phyloP scores from a whole-genome alignment of 2,888 invertebrate species.

The Meandrusa payeni region DNA sequence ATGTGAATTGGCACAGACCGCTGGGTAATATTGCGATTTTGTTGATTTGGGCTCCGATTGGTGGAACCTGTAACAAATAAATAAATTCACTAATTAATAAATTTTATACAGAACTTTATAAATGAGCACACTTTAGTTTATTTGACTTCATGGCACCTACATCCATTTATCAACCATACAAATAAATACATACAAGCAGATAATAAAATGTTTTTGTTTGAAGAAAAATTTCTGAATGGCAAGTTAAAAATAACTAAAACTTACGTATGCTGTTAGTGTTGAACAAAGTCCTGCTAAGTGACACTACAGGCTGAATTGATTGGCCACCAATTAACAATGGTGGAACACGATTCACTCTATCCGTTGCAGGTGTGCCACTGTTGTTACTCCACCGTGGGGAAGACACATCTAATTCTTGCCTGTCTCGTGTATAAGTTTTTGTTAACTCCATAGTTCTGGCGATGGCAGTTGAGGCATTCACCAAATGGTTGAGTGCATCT shows the following conservation, averaged over 20 bases:
- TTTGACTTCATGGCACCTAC: too few species aligned
- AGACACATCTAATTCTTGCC: conserved; percentile 42
- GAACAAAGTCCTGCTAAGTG: conserved; percentile 54
- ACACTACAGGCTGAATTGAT: conserved; percentile 66
- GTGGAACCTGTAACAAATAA: conserved; percentile 35
- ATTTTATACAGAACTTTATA: too few species aligned
- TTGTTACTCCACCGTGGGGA: conserved; percentile 57
- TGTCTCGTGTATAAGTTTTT: conserved; percentile 48
- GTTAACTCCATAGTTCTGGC: conserved; percentile 52
- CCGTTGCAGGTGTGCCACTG: conserved; percentile 48
- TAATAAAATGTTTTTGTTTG: too few species aligned
- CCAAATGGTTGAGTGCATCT: conserved; percentile 55
- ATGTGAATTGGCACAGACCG: conserved; percentile 62
- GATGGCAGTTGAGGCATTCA: conserved; percentile 59
- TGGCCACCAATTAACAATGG: conserved; percentile 64
- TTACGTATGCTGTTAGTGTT: conserved; percentile 50
- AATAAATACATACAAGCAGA: too few species aligned
- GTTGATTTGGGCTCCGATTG: conserved; percentile 45
- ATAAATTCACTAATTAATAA: not conserved
- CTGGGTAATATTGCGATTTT: conserved; percentile 42
- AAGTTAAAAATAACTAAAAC: too few species aligned
- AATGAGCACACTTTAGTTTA: too few species aligned
- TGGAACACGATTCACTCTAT: conserved; percentile 59
- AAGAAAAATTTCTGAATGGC: too few species aligned
- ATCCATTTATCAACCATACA: too few species aligned